Percentiles rank a stretch among this genome's conserved stretches.
Evolutionary conservation across 2,113 vertebrate genomes (phyloP).

Genomic region (Anoplopoma fimbria): DNA sequence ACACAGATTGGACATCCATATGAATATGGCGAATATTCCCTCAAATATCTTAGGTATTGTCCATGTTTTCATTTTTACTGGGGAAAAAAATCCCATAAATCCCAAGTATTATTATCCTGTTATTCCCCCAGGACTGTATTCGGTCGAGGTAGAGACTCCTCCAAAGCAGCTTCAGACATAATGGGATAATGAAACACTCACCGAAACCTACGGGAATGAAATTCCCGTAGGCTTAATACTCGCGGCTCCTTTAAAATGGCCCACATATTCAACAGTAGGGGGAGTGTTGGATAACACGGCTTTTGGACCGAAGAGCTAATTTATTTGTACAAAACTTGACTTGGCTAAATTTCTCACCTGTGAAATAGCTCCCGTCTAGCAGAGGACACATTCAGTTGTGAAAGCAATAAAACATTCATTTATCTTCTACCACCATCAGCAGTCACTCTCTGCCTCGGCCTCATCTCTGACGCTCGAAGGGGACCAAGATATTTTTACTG

Average conservation of each 20-base stretch:
- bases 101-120: not conserved
- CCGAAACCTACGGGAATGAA: not conserved
- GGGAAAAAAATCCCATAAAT: not conserved
- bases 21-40: not conserved
- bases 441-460: constrained; percentile 7
- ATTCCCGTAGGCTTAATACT: not conserved
- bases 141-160: not conserved
- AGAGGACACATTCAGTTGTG: not conserved
- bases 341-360: not conserved
- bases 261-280: not conserved
- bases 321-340: constrained; percentile 12
- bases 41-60: not conserved
- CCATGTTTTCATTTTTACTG: not conserved
- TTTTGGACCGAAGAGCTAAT: constrained; percentile 22
- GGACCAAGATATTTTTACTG: constrained; percentile 81
- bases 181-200: not conserved
- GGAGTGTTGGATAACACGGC: not conserved
- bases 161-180: constrained; percentile 1
- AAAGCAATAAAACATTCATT: constrained; percentile 62
- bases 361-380: constrained; percentile 2
- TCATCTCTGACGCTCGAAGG: constrained; percentile 42
- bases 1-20: not conserved
- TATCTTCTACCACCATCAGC: constrained; percentile 9
- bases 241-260: too few species aligned
- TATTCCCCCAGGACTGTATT: not conserved